These are phyloP conservation scores for Macrotrachela quadricornifera DNA, from an alignment of 1,140 invertebrate species.

Conservation along the genomic window DNA sequence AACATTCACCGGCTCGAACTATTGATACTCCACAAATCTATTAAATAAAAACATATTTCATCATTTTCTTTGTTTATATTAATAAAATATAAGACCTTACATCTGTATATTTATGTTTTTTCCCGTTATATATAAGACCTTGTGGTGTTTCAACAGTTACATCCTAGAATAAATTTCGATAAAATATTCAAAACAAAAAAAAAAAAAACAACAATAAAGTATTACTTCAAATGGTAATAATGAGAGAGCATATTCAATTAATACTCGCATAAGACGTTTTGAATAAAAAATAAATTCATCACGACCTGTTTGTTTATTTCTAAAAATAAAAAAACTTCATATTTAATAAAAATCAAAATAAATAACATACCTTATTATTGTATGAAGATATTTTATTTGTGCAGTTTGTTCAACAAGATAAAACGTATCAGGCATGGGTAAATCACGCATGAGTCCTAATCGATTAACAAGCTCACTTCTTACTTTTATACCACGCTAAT, in stretches of 20 bases:
- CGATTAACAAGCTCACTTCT: slow-evolving; percentile 32
- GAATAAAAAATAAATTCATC: slow-evolving; percentile 99
- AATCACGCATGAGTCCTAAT: slow-evolving; percentile 43
- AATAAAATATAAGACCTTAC: neutral
- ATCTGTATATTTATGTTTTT: slow-evolving; percentile 38
- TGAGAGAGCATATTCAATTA: slow-evolving; percentile 84
- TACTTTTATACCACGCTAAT: slow-evolving; percentile 68
- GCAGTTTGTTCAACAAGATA: slow-evolving; percentile 65
- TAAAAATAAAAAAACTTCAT: slow-evolving; percentile 22
- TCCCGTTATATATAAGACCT: slow-evolving; percentile 36
- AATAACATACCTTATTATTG: slow-evolving; percentile 18
- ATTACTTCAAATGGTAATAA: slow-evolving; percentile 62
- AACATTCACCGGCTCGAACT: slow-evolving; percentile 65
- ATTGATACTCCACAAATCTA: slow-evolving; percentile 91
- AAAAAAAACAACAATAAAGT: too few relatives aligned
- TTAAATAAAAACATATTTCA: neutral
- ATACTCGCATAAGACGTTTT: slow-evolving; percentile 74
- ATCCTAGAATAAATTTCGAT: too few relatives aligned
- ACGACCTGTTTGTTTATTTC: slow-evolving; percentile 66
- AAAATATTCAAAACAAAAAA: too few relatives aligned
- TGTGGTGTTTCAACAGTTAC: slow-evolving; percentile 49
- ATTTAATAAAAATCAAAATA: too few relatives aligned
- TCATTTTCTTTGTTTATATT: too few relatives aligned
- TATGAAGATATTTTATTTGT: slow-evolving; percentile 35
- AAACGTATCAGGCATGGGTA: slow-evolving; percentile 61